Evolutionary conservation across 2,888 invertebrate species (phyloP), one percentile per base, ranked within the genome.

Genomic region (Drosophila infuscata): DNA sequence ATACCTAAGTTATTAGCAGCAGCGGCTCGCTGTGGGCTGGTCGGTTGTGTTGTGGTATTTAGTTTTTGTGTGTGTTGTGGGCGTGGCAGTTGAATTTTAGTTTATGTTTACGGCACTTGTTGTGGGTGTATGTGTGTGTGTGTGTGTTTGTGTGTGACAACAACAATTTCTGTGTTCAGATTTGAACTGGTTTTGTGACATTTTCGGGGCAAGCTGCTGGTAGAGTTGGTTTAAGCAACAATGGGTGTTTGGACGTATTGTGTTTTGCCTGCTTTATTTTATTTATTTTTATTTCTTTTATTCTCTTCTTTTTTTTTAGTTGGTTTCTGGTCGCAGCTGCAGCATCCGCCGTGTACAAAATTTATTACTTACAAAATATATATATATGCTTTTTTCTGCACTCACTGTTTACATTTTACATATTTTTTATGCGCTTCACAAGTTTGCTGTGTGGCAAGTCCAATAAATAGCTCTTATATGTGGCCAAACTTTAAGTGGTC

Each of bases 1-100:
- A 79, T 83, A 80, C 82, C 81, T 71, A 82, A 84, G 84, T 86
- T 85, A 86, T 86, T 86, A 82, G 83, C 82, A 82, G 53, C 79
- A 83, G 78, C 83, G 74, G 82, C 61, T 68, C 63, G 56, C 36
- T n/a, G 52, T 35, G 36, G 38, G 35, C 30, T 36, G 41, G 36
- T 36, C 29, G 29, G 61, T 60, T 77, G 68, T 29, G 62, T 63
- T 30, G 56, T 75, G 68, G 20, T 62, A 48, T 53, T 53, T 53
- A 69, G 57, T 43, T 69, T 69, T 65, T 80, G 63, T 70, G 60
- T 29, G 48, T 57, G 65, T 25, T 32, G 57, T 30, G 54, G 51
- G 58, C 35, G 49, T 29, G 41, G 54, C 62, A 68, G 74, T 64
- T 69, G 51, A 63, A 61, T 54, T 68, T 62, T 64, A 73, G 79